Base-by-base conservation (phyloP, 1,140 invertebrate species). In the Charaxes varanes region DNA sequence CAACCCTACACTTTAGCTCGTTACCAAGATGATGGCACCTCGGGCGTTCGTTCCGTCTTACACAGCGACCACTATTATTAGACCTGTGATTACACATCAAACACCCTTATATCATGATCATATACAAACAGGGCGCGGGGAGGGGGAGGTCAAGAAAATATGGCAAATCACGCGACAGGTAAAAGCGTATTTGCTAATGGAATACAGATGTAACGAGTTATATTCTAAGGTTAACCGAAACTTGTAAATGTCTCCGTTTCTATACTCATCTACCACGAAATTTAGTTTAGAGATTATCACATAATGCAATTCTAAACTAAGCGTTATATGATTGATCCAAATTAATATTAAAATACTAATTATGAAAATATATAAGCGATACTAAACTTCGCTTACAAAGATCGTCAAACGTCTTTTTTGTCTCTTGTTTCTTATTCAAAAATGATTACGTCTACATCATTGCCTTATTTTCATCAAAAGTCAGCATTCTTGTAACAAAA, bases 121-220 rank as follows among this genome's bases (percentile, higher is more conserved):
- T 28, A 54, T 53, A 45, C 40, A 34, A 44, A 13, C 3, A n/a
- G n/a, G 35, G 35, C 42, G 26, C 32, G 38, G 41, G 31, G 12
- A 24, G n/a, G 38, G 54, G 12, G 32, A 45, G 63, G 21, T 64
- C 73, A 53, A 30, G 4, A 3, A 57, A 54, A 32, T 51, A 38
- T 67, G 63, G 70, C 27, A 45, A 47, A 56, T 64, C 55, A 58
- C 37, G 56, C 50, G 54, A 58, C 44, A 63, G 58, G 63, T 58
- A 66, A 61, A 71, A 67, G 54, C 67, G 56, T 73, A 68, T 69
- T 79, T 72, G 63, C 67, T 79, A 79, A 79, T 79, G 67, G 69
- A 76, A 79, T 68, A 73, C 67, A 76, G 65, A 73, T 73, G 74
- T 68, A 56, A 70, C 53, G 69, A 72, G 62, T 57, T 69, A 66